A percentile compares a stretch with the other conserved stretches of the same genome.
phyloP scores from a whole-genome alignment of 2,888 invertebrate genomes.

The Hirtodrosophila histrioides region DNA sequence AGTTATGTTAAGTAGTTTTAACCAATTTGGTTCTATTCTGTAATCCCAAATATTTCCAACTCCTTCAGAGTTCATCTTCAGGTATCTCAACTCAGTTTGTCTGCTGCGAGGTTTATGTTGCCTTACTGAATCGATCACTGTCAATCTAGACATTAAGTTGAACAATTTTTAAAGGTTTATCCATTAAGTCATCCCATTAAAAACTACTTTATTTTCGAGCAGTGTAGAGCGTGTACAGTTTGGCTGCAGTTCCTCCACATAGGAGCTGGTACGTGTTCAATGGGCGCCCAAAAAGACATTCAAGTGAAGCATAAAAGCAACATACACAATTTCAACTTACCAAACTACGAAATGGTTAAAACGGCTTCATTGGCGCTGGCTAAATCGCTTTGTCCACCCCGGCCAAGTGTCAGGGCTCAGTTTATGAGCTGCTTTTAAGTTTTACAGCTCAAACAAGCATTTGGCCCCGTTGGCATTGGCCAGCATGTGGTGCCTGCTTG shows the following conservation, averaged over 20 bases:
- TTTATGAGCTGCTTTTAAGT: constrained; percentile 73
- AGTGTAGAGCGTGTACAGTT: constrained; percentile 5
- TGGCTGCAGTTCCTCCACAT: constrained; percentile 1
- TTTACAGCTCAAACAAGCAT: constrained; percentile 66
- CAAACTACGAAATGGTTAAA: constrained; percentile 28
- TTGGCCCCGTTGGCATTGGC: constrained; percentile 47
- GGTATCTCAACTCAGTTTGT: too few species aligned
- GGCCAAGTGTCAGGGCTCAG: constrained; percentile 35
- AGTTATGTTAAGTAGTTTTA: too few species aligned
- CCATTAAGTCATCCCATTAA: neutral
- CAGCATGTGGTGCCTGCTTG: constrained; percentile 50
- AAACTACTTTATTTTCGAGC: neutral
- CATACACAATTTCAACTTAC: constrained; percentile 24
- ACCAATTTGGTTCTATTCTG: too few species aligned
- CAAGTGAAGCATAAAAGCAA: constrained; percentile 31
- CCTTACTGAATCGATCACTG: too few species aligned
- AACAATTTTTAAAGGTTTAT: neutral
- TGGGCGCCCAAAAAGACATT: constrained; percentile 17
- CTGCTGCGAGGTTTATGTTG: too few species aligned
- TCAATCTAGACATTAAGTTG: neutral
- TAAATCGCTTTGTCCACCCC: constrained; percentile 28
- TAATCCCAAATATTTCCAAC: too few species aligned
- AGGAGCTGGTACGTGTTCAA: neutral
- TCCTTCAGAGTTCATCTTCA: too few species aligned
- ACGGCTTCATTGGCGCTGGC: constrained; percentile 47